Evolutionary conservation across 2,888 invertebrate genomes (phyloP).

Genomic region (Dryococelus australis): DNA sequence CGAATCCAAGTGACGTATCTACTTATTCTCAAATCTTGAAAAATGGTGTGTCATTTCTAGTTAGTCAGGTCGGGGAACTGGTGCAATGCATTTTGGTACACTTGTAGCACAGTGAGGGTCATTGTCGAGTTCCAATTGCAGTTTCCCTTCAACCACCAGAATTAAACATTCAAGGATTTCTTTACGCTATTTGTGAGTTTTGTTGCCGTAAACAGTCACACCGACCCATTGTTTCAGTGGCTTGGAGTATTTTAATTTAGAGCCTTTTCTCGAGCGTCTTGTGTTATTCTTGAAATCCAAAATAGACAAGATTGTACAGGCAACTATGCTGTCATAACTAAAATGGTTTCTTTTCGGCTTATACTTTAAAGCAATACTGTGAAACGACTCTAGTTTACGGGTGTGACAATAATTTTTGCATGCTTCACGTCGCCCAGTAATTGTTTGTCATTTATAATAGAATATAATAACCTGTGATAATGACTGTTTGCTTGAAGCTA

Average conservation of each 20-base stretch:
- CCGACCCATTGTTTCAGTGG: neutral
- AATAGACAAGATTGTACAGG: neutral
- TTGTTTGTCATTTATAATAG: neutral
- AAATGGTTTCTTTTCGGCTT: neutral
- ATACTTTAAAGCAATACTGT: neutral
- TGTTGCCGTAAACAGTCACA: neutral
- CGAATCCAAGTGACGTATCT: neutral
- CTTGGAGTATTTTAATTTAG: neutral
- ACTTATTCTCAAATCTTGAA: neutral
- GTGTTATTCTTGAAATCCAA: neutral
- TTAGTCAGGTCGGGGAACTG: too few relatives aligned
- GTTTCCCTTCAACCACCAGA: neutral
- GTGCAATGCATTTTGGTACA: slow-evolving; percentile 1
- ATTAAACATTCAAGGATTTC: neutral
- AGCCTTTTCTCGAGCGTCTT: neutral
- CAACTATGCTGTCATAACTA: neutral
- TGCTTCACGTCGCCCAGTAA: slow-evolving; percentile 12
- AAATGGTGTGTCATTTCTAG: too few relatives aligned
- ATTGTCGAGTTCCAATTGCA: neutral
- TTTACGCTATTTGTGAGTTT: neutral
- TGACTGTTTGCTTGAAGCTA: neutral
- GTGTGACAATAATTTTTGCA: slow-evolving; percentile 23
- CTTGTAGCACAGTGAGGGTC: neutral
- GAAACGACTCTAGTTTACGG: neutral
- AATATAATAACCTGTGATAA: neutral